A percentile compares a stretch with the other conserved stretches of the same genome.
Evolutionary conservation across 1,140 invertebrate species (phyloP).

Genomic region (Kradibia gibbosae): DNA sequence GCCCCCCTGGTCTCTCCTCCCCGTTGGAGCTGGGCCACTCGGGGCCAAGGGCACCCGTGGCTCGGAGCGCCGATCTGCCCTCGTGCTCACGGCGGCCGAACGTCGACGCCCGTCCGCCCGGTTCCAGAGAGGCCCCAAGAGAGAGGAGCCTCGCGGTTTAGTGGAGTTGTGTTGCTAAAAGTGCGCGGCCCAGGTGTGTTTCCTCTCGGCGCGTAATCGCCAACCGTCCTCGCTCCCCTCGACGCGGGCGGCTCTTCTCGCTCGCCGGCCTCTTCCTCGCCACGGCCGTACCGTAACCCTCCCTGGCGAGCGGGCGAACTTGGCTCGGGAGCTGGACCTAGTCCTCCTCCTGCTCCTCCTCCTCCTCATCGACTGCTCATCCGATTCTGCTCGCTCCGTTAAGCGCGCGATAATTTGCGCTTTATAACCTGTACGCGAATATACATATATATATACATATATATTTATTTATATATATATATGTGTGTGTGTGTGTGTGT

Average conservation of each 20-base stretch:
- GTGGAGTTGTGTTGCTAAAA: slow-evolving; percentile 45
- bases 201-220: slow-evolving; percentile 39
- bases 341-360: background rate
- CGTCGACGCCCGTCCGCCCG: too few relatives aligned
- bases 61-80: too few relatives aligned
- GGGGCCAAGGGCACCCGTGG: too few relatives aligned
- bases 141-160: slow-evolving; percentile 6
- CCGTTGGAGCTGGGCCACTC: too few relatives aligned
- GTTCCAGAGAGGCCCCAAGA: too few relatives aligned
- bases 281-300: background rate
- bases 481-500: background rate
- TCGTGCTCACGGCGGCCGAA: too few relatives aligned
- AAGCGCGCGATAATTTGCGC: background rate
- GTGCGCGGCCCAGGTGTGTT: slow-evolving; percentile 47
- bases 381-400: too few relatives aligned
- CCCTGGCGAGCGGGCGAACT: background rate
- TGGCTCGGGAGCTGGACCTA: background rate
- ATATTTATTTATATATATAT: background rate
- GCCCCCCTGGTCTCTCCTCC: too few relatives aligned
- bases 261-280: background rate
- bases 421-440: slow-evolving; percentile 5
- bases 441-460: background rate
- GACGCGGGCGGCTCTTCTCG: too few relatives aligned
- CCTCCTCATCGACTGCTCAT: too few relatives aligned
- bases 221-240: too few relatives aligned